Evolutionary conservation across 2,113 vertebrate species (phyloP), one percentile per base, ranked within the genome.

Genomic region (Alligator mississippiensis): DNA sequence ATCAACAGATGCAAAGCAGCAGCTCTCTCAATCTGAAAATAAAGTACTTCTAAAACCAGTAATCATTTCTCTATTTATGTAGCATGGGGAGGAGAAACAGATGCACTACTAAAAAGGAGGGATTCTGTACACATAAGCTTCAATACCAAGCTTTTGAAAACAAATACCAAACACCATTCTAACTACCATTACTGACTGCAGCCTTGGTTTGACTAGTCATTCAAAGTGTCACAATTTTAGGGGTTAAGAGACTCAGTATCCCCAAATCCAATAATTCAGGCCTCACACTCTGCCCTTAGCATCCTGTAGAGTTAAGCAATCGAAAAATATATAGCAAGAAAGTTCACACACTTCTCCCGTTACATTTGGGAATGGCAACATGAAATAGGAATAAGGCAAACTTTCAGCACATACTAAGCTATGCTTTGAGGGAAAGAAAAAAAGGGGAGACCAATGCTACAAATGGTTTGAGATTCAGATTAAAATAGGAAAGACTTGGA

Each of bases 41-140:
- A 89, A 80, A 87, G 47, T n/a, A 55, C 59, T 81, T 54, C 89
- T 87, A 78, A 17, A 77, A 24, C 78, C 74, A 72, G 54, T 74
- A 84, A 90, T 38, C 15, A 55, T 28, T 84, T 57, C 82, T 66
- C 28, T 64, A 21, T 28, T 82, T 62, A 61, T 82, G 30, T 79
- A 72, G n/a, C 58, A 12, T 55, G 30, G 70, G 12, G 77, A 64
- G 30, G 16, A 62, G 87, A 28, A 17, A 38, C 38, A 8, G 47
- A 47, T 9, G 47, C 8, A 68, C 24, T 58, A 72, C 62, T 34
- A 81, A 78, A 58, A 30, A 82, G 21, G 27, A 64, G n/a, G 28
- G 17, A 63, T n/a, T 34, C 24, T 60, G 15, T 28, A 54, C 25
- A 7, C 28, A 18, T 11, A 22, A 72, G 47, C 13, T 72, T 38